Conservation (phyloP, 2,113 vertebrate genomes). For the cattle (Bos taurus) region ARS-UCD2.0 NC_037329.1:53133001-53133500, state of each 20-base stretch:
- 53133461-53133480: neutral
- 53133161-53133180: neutral
- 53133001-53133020: neutral
- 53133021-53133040: neutral
- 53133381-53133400: neutral
- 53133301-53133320: neutral
- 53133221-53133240: neutral
- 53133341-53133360: neutral
- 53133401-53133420: neutral
- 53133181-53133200: neutral
- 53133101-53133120: neutral
- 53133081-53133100: neutral
- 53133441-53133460: conserved; percentile 5
- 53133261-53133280: neutral
- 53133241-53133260: neutral
- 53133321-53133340: neutral
- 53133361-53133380: neutral
- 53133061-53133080: neutral
- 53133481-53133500: neutral
- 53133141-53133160: neutral
- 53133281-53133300: neutral
- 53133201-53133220: neutral
- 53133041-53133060: neutral
- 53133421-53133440: neutral
- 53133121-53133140: neutral